Evolutionary conservation across 1,140 invertebrate genomes (phyloP).

Genomic region (Neodiprion virginianus): DNA sequence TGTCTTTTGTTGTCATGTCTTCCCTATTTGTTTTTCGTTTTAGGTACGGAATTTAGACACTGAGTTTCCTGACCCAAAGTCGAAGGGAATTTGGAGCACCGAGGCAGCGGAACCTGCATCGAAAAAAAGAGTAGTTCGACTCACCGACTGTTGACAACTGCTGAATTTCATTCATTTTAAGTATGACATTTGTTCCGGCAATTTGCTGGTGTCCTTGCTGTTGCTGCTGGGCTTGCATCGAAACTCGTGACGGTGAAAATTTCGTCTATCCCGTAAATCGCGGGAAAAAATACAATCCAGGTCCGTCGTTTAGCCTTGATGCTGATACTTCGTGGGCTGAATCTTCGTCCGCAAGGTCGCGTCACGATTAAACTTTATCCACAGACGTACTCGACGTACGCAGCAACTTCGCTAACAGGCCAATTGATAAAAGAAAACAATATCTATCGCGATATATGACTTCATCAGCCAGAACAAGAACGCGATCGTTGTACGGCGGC

Average conservation of each 20-base stretch:
- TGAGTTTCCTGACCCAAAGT: slow-evolving; percentile 12
- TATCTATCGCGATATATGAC: not conserved
- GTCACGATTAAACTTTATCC: not conserved
- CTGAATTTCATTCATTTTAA: slow-evolving; percentile 78
- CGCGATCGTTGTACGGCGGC: slow-evolving; percentile 3
- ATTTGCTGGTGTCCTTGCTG: slow-evolving; percentile 50
- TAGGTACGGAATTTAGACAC: not conserved
- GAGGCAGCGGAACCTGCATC: not conserved
- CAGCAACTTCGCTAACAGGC: not conserved
- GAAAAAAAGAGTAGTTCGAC: slow-evolving; percentile 41
- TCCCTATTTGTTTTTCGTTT: slow-evolving; percentile 7
- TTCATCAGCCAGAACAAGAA: slow-evolving; percentile 15
- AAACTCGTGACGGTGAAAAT: not conserved
- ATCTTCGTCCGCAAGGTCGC: not conserved
- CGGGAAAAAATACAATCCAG: too few relatives aligned
- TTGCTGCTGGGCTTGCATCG: slow-evolving; percentile 55
- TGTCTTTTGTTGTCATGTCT: not conserved
- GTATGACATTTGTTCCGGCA: slow-evolving; percentile 67
- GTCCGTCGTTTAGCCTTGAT: too few relatives aligned
- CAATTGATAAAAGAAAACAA: slow-evolving; percentile 8
- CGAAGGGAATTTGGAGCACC: not conserved
- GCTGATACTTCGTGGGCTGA: not conserved
- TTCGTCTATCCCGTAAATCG: not conserved
- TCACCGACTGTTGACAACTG: slow-evolving; percentile 74
- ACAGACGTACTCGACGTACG: not conserved